Evolutionary conservation across 2,888 invertebrate species (phyloP).

Genomic region (Xestia sexstrigata): DNA sequence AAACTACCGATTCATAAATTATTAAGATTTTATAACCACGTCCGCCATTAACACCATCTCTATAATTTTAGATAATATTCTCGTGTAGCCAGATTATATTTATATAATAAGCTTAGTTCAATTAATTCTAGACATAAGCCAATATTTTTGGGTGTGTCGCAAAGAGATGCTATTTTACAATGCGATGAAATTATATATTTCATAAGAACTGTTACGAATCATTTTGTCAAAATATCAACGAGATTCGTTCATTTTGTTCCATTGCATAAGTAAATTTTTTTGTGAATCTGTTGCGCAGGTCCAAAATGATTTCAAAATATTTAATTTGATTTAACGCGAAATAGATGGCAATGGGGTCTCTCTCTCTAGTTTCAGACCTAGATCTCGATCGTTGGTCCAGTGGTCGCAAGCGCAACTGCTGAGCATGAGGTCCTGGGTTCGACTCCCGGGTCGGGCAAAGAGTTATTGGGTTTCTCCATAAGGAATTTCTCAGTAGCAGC

Average conservation of each 20-base stretch:
- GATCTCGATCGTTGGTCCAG: too few species aligned
- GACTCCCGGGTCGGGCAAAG: too few species aligned
- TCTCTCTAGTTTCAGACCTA: background rate
- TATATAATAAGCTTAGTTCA: slow-evolving; percentile 15
- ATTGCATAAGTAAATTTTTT: slow-evolving; percentile 30
- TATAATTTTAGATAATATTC: background rate
- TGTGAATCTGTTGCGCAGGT: background rate
- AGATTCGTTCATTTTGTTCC: slow-evolving; percentile 15
- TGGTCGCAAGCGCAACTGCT: too few species aligned
- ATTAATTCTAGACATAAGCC: slow-evolving; percentile 31
- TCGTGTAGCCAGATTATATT: background rate
- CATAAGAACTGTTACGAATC: slow-evolving; percentile 30
- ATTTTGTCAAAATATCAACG: slow-evolving; percentile 33
- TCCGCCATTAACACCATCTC: background rate
- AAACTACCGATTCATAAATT: background rate
- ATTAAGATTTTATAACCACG: background rate
- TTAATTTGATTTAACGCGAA: background rate
- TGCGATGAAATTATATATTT: slow-evolving; percentile 37
- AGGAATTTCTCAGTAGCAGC: too few species aligned
- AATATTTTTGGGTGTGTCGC: slow-evolving; percentile 29
- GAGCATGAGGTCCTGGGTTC: too few species aligned
- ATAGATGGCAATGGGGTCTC: background rate
- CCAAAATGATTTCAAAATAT: slow-evolving; percentile 13
- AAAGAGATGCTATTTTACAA: slow-evolving; percentile 14
- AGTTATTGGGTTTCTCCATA: too few species aligned